Conservation (phyloP, 2,888 invertebrate genomes). For the Macrophya alboannulata region DNA sequence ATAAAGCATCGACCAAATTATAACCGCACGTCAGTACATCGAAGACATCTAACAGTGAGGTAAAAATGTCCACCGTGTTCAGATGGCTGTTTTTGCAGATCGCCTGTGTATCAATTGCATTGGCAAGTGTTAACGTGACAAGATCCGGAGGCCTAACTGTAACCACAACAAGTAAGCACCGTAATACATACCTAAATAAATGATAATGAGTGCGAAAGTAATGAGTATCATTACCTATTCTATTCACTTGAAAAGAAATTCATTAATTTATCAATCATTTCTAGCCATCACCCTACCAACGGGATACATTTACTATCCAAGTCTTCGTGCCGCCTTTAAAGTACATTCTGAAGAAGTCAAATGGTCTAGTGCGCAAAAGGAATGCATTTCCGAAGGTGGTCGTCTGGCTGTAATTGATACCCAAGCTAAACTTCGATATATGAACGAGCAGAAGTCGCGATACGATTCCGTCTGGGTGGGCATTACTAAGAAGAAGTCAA, state of each 20-base stretch:
- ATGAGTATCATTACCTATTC: neutral
- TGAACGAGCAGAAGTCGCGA: neutral
- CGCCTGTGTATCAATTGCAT: conserved; percentile 1
- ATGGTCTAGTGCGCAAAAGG: neutral
- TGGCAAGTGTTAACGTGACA: neutral
- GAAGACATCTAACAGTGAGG: neutral
- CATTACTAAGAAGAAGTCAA: neutral
- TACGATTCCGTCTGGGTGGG: conserved; percentile 3
- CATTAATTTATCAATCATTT: neutral
- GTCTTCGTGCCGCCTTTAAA: conserved; percentile 6
- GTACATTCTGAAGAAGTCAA: neutral
- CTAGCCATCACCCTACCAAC: neutral
- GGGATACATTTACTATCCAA: conserved; percentile 30
- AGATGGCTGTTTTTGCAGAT: conserved; percentile 18
- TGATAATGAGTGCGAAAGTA: neutral
- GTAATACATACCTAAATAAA: neutral
- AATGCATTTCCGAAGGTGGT: conserved; percentile 35
- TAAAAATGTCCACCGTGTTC: neutral
- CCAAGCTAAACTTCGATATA: neutral
- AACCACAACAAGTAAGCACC: conserved; percentile 10
- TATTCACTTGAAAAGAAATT: neutral
- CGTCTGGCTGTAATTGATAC: conserved; percentile 34
- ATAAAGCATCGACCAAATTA: neutral
- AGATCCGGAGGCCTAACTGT: neutral
- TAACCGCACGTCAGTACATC: neutral